Conservation (phyloP, 2,888 invertebrate genomes). For the Standfussiana lucernea region DNA sequence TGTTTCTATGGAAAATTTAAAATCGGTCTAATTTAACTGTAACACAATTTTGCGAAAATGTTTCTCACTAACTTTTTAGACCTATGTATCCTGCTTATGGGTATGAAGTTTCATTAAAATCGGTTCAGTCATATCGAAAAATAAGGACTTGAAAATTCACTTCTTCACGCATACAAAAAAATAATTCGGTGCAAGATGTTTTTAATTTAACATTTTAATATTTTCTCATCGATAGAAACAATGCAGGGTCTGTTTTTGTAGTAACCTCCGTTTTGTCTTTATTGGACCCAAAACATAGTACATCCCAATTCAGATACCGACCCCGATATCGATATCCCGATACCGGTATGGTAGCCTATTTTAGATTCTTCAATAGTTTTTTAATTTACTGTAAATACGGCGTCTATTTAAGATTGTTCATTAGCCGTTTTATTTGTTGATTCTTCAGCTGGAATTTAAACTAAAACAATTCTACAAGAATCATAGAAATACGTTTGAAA, state of each 20-base stretch:
- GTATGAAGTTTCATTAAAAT: no score
- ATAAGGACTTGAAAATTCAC: no score
- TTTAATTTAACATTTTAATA: not conserved
- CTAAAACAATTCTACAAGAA: not conserved
- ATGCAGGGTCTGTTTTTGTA: slow-evolving; percentile 1
- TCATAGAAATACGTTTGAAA: not conserved
- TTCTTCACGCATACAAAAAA: not conserved
- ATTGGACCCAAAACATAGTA: slow-evolving; percentile 8
- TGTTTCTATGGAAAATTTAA: no score
- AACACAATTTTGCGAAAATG: no score
- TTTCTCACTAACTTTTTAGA: no score
- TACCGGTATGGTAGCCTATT: no score
- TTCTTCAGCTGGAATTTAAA: not conserved
- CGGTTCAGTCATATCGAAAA: no score
- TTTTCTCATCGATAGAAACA: not conserved
- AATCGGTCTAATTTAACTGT: no score
- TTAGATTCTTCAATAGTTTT: no score
- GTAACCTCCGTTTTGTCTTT: slow-evolving; percentile 14
- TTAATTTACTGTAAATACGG: not conserved
- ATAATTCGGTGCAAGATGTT: not conserved
- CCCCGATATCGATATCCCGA: no score
- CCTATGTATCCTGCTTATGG: no score
- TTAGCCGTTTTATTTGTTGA: not conserved
- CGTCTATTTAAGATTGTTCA: not conserved
- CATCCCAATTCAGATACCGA: no score